Percentiles rank a stretch among this genome's conserved stretches.
phyloP scores from a whole-genome alignment of 2,797 vertebrate species.

The Sandelia bainsii region DNA sequence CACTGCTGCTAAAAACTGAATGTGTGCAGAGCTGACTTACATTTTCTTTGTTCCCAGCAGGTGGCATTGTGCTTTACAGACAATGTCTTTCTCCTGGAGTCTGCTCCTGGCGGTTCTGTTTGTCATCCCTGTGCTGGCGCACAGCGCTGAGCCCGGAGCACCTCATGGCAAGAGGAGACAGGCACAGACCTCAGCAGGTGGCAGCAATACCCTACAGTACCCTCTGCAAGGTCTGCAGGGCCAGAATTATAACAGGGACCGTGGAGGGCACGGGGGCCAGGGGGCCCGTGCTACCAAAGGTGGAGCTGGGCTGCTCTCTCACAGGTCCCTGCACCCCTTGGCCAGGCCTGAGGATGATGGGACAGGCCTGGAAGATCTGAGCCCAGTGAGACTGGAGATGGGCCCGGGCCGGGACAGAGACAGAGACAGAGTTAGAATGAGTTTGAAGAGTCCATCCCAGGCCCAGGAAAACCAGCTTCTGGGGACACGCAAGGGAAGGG shows the following conservation, averaged over 20 bases:
- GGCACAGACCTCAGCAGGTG: slow-evolving; percentile 52
- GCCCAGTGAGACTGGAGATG: slow-evolving; percentile 81
- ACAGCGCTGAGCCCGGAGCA: slow-evolving; percentile 66
- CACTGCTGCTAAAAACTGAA: neutral
- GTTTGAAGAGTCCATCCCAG: slow-evolving; percentile 73
- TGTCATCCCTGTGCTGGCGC: slow-evolving; percentile 61
- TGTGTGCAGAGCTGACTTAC: neutral
- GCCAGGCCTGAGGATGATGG: slow-evolving; percentile 76
- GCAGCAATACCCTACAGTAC: slow-evolving; percentile 79
- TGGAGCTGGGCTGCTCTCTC: slow-evolving; percentile 71
- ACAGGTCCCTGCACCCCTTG: slow-evolving; percentile 61
- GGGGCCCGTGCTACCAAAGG: slow-evolving; percentile 75
- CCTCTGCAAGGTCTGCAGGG: slow-evolving; percentile 78
- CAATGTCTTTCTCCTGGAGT: slow-evolving; percentile 72
- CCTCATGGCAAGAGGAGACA: slow-evolving; percentile 72
- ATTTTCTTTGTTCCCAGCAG: slow-evolving; percentile 62
- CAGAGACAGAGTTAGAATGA: slow-evolving; percentile 76
- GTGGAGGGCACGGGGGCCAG: slow-evolving; percentile 73
- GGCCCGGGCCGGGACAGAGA: slow-evolving; percentile 72
- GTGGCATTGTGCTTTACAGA: slow-evolving; percentile 68
- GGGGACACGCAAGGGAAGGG: slow-evolving; percentile 84
- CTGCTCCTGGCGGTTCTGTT: slow-evolving; percentile 70
- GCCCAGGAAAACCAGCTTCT: slow-evolving; percentile 83
- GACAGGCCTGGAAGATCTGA: slow-evolving; percentile 79
- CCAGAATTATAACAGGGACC: slow-evolving; percentile 72